Evolutionary conservation across 2,113 vertebrate species (phyloP).

Genomic region (Bettongia penicillata): DNA sequence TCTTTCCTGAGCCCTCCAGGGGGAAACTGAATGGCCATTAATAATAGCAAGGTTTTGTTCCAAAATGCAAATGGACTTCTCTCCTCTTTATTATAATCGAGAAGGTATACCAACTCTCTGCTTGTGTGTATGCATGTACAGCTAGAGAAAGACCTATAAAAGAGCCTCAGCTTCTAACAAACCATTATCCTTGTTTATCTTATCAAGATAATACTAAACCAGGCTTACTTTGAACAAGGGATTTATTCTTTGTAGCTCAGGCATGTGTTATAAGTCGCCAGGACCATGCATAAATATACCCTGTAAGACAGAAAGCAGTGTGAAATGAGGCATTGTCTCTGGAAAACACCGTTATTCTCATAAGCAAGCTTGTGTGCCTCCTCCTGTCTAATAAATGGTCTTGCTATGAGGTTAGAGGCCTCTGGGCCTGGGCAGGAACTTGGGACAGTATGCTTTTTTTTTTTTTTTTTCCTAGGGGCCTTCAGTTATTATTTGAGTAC

Average conservation of each 20-base stretch:
- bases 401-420: not conserved
- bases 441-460: not conserved
- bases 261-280: constrained; percentile 52
- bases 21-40: constrained; percentile 4
- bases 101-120: not conserved
- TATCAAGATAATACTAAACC: constrained; percentile 53
- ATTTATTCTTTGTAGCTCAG: constrained; percentile 39
- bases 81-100: constrained; percentile 35
- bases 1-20: not conserved
- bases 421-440: constrained; percentile 7
- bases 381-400: constrained; percentile 44
- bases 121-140: not conserved
- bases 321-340: constrained; percentile 80
- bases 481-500: not conserved
- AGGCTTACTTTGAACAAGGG: constrained; percentile 63
- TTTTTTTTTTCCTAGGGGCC: not conserved
- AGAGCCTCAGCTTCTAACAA: constrained; percentile 5
- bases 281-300: constrained; percentile 73
- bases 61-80: constrained; percentile 36
- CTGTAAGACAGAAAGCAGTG: constrained; percentile 64
- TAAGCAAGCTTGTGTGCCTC: constrained; percentile 28
- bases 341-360: constrained; percentile 60
- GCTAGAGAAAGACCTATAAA: not conserved
- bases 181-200: constrained; percentile 66
- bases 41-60: constrained; percentile 44